Evolutionary conservation across 2,888 invertebrate species (phyloP).

Genomic region (Apodemia hepburni): DNA sequence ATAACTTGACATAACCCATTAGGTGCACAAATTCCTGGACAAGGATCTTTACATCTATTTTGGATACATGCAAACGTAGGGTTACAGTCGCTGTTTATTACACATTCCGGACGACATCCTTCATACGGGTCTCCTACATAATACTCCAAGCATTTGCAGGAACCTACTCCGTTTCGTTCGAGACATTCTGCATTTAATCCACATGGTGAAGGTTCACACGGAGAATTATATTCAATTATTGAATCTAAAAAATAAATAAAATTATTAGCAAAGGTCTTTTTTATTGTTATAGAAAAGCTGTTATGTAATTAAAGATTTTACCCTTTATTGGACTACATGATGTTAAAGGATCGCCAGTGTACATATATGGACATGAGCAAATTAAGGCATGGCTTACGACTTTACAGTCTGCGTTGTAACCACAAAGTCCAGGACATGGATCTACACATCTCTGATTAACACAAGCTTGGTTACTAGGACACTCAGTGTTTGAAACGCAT

Average conservation of each 20-base stretch:
- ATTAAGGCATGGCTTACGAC: conserved; percentile 87
- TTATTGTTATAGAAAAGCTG: background rate
- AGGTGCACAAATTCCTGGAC: conserved; percentile 86
- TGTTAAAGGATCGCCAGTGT: conserved; percentile 84
- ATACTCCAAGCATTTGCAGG: conserved; percentile 84
- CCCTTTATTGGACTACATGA: conserved; percentile 65
- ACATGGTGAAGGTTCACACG: conserved; percentile 86
- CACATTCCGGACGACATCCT: conserved; percentile 91
- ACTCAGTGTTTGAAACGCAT: conserved; percentile 85
- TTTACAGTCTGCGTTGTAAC: conserved; percentile 85
- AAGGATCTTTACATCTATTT: conserved; percentile 89
- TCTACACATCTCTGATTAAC: conserved; percentile 85
- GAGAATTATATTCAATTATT: conserved; percentile 66
- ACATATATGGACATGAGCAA: conserved; percentile 81
- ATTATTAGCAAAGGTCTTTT: background rate
- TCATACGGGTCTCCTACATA: conserved; percentile 73
- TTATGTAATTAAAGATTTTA: conserved; percentile 33
- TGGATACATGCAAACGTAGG: conserved; percentile 86
- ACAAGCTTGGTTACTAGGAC: conserved; percentile 82
- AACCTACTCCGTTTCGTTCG: conserved; percentile 82
- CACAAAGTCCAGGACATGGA: conserved; percentile 85
- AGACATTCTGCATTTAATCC: conserved; percentile 83
- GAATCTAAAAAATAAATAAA: conserved; percentile 46
- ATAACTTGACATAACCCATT: conserved; percentile 88
- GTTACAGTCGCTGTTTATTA: conserved; percentile 89